Base-by-base conservation (phyloP, 2,113 vertebrate genomes). In the Haemorhous mexicanus region DNA sequence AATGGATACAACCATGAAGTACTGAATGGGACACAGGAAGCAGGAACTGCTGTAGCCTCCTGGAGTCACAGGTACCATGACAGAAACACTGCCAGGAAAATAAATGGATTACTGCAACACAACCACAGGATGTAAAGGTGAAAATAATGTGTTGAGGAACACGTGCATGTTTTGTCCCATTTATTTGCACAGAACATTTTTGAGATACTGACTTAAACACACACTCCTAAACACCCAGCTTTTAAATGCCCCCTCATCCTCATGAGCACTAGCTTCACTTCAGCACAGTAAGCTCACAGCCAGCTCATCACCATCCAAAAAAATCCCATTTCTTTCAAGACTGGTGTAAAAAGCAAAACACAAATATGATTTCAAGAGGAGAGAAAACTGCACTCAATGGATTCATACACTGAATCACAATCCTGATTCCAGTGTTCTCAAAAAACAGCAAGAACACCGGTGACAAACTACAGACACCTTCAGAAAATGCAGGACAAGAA, bases 31-130 rank as follows among this genome's bases (percentile, higher is more conserved):
- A 56, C 6, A 26, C 53, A 73, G 63, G 61, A 91, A 87, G 26
- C 66, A 88, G 82, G 24, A 90, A 88, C 47, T 59, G 78, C 37
- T 81, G 74, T 52, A 82, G 56, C 37, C 69, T 82, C 75, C 74
- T 79, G 66, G 81, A 66, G 33, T 50, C 69, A 49, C 37, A 81
- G 59, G 50, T 68, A 37, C 30, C 11, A 24, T 0, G 2, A 33
- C 56, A 87, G 70, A 84, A 64, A 53, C 24, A 20, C 69, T 20
- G 28, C 30, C 61, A 53, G 41, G 64, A 69, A 80, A 77, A 33
- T 39, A 63, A 88, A 79, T 26, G 16, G 37, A 69, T 22, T 26
- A 58, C 12, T 78, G 82, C 88, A 89, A 46, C 50, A 81, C 35
- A 76, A 33, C 70, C 69, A 47, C 41, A 61, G n/a, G 67, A 55